These are phyloP conservation scores for Sipha flava DNA, from an alignment of 1,140 invertebrate species.

Conservation along the genomic window DNA sequence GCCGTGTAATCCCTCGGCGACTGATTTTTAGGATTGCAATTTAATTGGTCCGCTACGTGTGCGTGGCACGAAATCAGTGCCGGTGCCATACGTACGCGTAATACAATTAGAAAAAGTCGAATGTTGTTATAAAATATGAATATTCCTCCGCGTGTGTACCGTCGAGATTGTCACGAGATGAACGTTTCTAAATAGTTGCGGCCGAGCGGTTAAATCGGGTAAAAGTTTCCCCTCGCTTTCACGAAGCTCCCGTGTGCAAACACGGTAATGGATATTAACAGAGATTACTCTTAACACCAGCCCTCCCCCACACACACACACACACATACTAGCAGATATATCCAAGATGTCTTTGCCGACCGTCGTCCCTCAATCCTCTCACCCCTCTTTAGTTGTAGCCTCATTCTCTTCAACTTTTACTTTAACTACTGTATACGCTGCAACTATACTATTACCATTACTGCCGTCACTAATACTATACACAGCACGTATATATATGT, in stretches of 20 bases:
- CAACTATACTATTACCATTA: no score
- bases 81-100: not conserved
- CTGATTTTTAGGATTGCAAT: slow-evolving; percentile 12
- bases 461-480: no score
- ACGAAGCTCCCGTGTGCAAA: not conserved
- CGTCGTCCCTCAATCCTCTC: not conserved
- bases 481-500: no score
- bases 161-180: no score
- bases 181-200: not conserved
- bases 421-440: not conserved
- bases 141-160: no score
- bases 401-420: not conserved
- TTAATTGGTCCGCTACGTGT: not conserved
- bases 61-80: not conserved
- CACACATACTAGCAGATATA: not conserved
- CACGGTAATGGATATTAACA: slow-evolving; percentile 27
- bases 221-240: not conserved
- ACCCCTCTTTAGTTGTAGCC: not conserved
- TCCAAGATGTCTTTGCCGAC: not conserved
- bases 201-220: slow-evolving; percentile 2
- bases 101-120: not conserved
- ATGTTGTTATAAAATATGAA: no score
- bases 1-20: slow-evolving; percentile 3
- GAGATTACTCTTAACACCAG: slow-evolving; percentile 19
- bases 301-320: not conserved